A percentile compares a stretch with the other conserved stretches of the same genome.
These are phyloP conservation scores for Plagodis dolabraria DNA, from an alignment of 2,888 invertebrate genomes.

Conservation along the genomic window DNA sequence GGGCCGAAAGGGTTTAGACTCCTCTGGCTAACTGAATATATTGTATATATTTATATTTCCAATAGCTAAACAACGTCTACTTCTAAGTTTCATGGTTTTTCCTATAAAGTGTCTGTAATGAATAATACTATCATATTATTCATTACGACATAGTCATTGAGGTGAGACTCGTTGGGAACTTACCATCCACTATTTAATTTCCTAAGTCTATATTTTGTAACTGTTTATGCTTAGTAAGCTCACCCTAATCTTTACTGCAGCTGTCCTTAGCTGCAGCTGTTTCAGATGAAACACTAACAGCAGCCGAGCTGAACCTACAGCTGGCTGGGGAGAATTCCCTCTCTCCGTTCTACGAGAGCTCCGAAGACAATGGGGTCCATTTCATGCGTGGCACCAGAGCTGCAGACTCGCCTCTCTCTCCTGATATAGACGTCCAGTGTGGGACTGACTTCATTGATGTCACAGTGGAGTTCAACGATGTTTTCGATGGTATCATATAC, in stretches of 20 bases:
- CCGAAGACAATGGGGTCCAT: slow-evolving; percentile 70
- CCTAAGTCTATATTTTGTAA: no score
- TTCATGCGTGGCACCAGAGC: slow-evolving; percentile 79
- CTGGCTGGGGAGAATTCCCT: slow-evolving; percentile 69
- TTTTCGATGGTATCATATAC: slow-evolving; percentile 88
- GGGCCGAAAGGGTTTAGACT: no score
- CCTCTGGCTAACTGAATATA: no score
- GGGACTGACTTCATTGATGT: slow-evolving; percentile 84
- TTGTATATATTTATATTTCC: no score
- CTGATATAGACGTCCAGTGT: slow-evolving; percentile 87
- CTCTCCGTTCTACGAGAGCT: slow-evolving; percentile 70
- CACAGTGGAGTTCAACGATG: slow-evolving; percentile 86
- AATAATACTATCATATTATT: no score
- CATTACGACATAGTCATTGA: no score
- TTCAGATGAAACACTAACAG: slow-evolving; percentile 76
- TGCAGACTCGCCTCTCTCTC: slow-evolving; percentile 75
- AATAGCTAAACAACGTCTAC: no score
- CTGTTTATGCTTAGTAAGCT: no score
- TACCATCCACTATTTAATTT: no score
- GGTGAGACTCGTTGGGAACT: no score
- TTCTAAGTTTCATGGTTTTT: no score
- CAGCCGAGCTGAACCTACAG: slow-evolving; percentile 74
- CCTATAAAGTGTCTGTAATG: no score
- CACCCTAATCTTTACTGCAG: slow-evolving; percentile 44
- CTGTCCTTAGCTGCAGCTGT: slow-evolving; percentile 83